Evolutionary conservation across 2,113 vertebrate genomes (phyloP).

Genomic region (Zosterops pallidus): DNA sequence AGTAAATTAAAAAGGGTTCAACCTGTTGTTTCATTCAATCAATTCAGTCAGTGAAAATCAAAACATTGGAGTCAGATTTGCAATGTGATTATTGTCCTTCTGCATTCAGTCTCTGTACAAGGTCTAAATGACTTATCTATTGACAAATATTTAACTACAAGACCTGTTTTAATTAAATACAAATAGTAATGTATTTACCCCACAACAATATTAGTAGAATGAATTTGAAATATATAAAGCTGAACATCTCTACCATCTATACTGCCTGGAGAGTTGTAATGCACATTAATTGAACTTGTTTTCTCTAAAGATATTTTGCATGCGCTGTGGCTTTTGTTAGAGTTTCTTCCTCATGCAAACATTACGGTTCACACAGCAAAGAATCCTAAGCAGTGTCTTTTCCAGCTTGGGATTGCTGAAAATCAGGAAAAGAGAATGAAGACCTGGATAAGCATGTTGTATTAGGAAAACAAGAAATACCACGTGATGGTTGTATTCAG

Average conservation of each 20-base stretch:
- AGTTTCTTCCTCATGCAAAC: neutral
- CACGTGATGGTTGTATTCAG: too few species aligned
- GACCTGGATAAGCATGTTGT: neutral
- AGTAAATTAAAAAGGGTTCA: neutral
- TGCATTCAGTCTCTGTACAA: neutral
- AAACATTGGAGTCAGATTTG: neutral
- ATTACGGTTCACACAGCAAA: neutral
- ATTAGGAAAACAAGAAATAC: too few species aligned
- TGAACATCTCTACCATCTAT: neutral
- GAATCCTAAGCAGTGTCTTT: neutral
- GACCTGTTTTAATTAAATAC: neutral
- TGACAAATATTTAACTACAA: too few species aligned
- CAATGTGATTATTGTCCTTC: neutral
- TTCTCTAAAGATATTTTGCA: neutral
- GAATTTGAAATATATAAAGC: too few species aligned
- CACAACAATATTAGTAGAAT: too few species aligned
- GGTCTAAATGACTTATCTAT: too few species aligned
- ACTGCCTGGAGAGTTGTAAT: neutral
- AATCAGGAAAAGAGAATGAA: conserved; percentile 22
- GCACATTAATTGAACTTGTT: neutral
- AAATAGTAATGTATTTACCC: too few species aligned
- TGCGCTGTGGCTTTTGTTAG: neutral
- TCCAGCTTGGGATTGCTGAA: conserved; percentile 14
- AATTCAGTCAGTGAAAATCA: neutral
- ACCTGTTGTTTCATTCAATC: neutral